Conservation (phyloP, 2,888 invertebrate genomes). For the Euclidia mi region DNA sequence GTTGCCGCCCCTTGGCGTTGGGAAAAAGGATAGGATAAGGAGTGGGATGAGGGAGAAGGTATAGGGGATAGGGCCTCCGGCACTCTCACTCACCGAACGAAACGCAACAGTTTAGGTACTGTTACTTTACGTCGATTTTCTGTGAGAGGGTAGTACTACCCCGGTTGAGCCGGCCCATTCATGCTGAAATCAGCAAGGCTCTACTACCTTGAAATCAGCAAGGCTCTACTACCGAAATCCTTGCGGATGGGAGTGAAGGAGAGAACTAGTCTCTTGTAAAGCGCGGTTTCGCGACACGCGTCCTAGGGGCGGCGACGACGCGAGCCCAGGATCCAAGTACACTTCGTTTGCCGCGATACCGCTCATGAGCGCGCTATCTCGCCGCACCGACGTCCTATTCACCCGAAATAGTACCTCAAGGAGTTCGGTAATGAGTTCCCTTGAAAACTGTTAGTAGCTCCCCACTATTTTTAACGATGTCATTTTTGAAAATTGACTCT, state of each 20-base stretch:
- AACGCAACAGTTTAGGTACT: no score
- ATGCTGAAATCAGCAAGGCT: no score
- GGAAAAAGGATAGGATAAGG: no score
- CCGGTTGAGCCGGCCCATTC: no score
- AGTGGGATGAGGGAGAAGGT: no score
- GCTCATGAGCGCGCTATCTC: slow-evolving; percentile 85
- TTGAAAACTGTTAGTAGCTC: slow-evolving; percentile 77
- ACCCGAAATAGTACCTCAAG: slow-evolving; percentile 88
- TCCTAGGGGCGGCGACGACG: slow-evolving; percentile 17
- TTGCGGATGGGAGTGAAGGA: slow-evolving; percentile 15
- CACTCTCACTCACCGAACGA: no score
- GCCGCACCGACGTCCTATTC: slow-evolving; percentile 80
- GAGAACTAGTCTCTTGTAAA: slow-evolving; percentile 31
- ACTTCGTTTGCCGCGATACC: slow-evolving; percentile 88
- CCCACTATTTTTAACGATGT: slow-evolving; percentile 80
- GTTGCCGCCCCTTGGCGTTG: no score
- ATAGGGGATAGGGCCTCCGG: no score
- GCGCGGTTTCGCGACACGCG: slow-evolving; percentile 25
- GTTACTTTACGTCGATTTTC: no score
- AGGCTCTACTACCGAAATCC: slow-evolving; percentile 41
- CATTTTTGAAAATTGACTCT: slow-evolving; percentile 77
- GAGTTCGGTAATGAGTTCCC: slow-evolving; percentile 88
- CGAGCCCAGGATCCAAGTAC: slow-evolving; percentile 51
- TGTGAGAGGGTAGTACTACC: no score
- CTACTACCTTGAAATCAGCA: no score